Evolutionary conservation across 2,888 invertebrate genomes (phyloP).

Genomic region (Eudemis profundana): DNA sequence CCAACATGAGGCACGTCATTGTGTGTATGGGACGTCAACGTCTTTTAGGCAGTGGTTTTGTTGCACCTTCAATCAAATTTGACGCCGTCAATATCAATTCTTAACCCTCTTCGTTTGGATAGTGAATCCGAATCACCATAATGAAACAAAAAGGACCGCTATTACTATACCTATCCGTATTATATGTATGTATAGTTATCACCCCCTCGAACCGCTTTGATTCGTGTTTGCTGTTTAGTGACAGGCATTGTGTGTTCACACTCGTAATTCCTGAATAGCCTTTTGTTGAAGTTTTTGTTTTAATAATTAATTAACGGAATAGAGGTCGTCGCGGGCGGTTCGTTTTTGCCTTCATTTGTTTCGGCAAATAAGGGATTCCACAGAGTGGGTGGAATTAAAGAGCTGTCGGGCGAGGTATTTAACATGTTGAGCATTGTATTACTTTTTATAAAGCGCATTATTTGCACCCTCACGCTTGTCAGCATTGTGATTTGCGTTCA

Average conservation of each 20-base stretch:
- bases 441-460: constrained; percentile 6
- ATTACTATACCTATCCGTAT: no score
- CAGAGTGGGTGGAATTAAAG: constrained; percentile 11
- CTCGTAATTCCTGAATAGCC: constrained; percentile 26
- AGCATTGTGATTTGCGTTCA: not conserved
- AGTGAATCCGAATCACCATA: no score
- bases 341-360: constrained; percentile 32
- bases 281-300: constrained; percentile 30
- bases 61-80: no score
- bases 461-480: not conserved
- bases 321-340: constrained; percentile 9
- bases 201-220: constrained; percentile 11
- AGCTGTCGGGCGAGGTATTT: constrained; percentile 4
- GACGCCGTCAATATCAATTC: no score
- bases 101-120: no score
- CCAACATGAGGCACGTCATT: no score
- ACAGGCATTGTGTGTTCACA: constrained; percentile 26
- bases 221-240: constrained; percentile 26
- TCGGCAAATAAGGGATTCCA: constrained; percentile 9
- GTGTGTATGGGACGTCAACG: no score
- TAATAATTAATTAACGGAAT: constrained; percentile 30
- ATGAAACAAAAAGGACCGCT: no score
- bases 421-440: constrained; percentile 5
- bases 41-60: no score
- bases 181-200: constrained; percentile 1